Percentiles rank a stretch among this genome's conserved stretches.
Conservation (phyloP, 2,888 invertebrate species). For the Tenodera sinensis region DNA sequence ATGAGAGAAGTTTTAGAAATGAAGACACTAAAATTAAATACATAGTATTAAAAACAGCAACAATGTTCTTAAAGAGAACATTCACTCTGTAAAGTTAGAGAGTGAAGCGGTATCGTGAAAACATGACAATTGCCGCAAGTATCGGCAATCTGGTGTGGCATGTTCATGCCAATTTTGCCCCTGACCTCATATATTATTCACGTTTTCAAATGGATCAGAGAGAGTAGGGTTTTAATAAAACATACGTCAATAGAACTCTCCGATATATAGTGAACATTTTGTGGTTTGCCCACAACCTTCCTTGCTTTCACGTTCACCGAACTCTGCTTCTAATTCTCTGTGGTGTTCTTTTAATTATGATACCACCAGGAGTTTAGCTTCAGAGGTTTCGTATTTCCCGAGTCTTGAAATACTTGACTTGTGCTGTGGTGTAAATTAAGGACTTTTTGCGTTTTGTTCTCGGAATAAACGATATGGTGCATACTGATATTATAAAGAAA, state of each 20-base stretch:
- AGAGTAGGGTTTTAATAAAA: background rate
- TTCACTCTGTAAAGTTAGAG: no score
- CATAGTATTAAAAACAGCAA: no score
- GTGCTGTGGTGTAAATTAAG: no score
- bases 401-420: no score
- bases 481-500: no score
- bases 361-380: background rate
- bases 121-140: background rate
- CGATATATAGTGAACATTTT: background rate
- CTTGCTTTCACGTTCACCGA: background rate
- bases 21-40: no score
- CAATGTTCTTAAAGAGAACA: no score
- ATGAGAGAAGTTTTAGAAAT: no score
- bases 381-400: background rate
- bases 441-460: no score
- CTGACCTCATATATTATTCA: background rate
- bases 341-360: background rate
- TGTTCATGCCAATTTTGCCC: background rate
- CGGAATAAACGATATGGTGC: no score
- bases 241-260: background rate
- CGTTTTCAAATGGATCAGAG: background rate
- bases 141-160: background rate
- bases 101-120: background rate
- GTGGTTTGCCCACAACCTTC: background rate
- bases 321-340: background rate